These are phyloP conservation scores for Odontamblyopus lacepedii DNA, from an alignment of 2,797 vertebrate genomes.

Conservation along the genomic window DNA sequence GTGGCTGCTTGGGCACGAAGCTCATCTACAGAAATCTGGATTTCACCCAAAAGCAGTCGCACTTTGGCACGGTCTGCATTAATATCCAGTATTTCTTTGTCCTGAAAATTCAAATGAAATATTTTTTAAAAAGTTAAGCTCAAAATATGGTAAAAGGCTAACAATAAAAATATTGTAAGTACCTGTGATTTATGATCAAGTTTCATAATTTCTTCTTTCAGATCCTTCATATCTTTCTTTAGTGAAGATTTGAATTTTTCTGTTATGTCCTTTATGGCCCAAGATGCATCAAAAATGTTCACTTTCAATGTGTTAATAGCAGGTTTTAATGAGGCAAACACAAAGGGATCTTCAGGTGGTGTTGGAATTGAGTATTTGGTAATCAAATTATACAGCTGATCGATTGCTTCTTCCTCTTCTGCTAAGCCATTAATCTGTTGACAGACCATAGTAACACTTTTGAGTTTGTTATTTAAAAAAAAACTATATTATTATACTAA, in stretches of 20 bases:
- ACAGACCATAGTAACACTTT: not conserved
- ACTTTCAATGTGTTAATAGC: slow-evolving; percentile 69
- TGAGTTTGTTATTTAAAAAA: too few relatives aligned
- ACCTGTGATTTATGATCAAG: slow-evolving; percentile 78
- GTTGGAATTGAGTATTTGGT: slow-evolving; percentile 76
- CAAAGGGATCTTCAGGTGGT: slow-evolving; percentile 81
- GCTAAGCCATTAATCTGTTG: slow-evolving; percentile 78
- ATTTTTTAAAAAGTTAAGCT: not conserved
- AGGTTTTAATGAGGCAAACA: slow-evolving; percentile 78
- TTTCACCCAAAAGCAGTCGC: slow-evolving; percentile 68
- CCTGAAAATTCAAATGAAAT: slow-evolving; percentile 62
- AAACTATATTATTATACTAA: not conserved
- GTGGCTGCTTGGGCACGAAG: slow-evolving; percentile 79
- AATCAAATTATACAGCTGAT: slow-evolving; percentile 85
- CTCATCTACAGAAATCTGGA: slow-evolving; percentile 79
- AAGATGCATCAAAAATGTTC: slow-evolving; percentile 72
- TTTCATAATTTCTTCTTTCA: slow-evolving; percentile 75
- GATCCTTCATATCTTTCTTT: slow-evolving; percentile 76
- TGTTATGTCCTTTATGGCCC: slow-evolving; percentile 70
- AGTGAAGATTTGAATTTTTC: slow-evolving; percentile 77
- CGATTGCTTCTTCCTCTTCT: slow-evolving; percentile 73
- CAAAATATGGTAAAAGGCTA: slow-evolving; percentile 1
- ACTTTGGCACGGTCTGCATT: slow-evolving; percentile 71
- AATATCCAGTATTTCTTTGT: slow-evolving; percentile 82
- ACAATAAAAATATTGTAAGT: not conserved